Conservation (phyloP, 2,797 vertebrate species). For the Knipowitschia caucasica region DNA sequence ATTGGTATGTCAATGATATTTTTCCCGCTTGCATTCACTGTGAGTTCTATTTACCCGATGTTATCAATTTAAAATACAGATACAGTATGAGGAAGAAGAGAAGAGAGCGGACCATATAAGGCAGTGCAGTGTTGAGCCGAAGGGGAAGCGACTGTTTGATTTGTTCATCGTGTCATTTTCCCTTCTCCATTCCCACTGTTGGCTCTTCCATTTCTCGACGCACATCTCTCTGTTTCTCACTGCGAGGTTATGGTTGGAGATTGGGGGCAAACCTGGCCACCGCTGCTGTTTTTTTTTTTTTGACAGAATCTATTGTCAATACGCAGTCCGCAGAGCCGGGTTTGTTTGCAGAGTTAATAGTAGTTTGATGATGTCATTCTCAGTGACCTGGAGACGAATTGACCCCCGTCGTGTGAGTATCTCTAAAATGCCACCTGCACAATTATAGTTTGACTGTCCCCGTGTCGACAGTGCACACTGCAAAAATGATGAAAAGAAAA, state of each 20-base stretch:
- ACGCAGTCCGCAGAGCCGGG: conserved; percentile 45
- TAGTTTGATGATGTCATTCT: conserved; percentile 82
- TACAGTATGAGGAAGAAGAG: too few relatives aligned
- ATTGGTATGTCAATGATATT: too few relatives aligned
- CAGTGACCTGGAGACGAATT: conserved; percentile 81
- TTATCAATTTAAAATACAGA: too few relatives aligned
- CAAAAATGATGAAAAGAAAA: too few relatives aligned
- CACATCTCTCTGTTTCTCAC: conserved; percentile 63
- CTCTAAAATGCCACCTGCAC: conserved; percentile 79
- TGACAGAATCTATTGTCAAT: conserved; percentile 65
- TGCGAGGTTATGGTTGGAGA: conserved; percentile 77
- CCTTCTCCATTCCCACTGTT: conserved; percentile 21
- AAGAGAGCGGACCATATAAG: conserved; percentile 8
- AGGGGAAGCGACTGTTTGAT: conserved; percentile 29
- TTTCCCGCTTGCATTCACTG: too few relatives aligned
- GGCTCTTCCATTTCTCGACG: conserved; percentile 39
- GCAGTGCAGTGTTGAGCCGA: conserved; percentile 19
- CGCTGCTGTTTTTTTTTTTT: conserved; percentile 65
- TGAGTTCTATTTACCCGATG: too few relatives aligned
- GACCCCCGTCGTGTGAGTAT: conserved; percentile 71
- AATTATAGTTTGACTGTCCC: conserved; percentile 70
- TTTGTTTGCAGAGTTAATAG: conserved; percentile 80
- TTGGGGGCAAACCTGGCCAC: conserved; percentile 74
- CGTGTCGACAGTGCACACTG: conserved; percentile 43
- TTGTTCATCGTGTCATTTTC: conserved; percentile 61